These are phyloP conservation scores for Emys orbicularis DNA, from an alignment of 2,797 vertebrate genomes.

Conservation along the genomic window DNA sequence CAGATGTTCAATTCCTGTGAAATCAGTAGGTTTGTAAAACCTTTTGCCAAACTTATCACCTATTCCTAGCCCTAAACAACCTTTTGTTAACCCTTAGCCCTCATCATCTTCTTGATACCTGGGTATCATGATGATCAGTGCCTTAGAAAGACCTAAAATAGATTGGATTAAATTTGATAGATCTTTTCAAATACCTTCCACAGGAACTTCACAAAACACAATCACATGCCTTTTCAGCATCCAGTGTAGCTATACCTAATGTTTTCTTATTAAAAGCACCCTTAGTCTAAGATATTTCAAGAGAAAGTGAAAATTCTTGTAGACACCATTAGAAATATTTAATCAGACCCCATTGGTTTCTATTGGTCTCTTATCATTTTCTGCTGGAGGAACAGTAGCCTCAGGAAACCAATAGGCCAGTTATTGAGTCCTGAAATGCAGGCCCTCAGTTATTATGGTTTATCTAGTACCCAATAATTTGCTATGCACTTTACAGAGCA, in stretches of 20 bases:
- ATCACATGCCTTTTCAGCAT: neutral
- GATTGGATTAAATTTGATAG: neutral
- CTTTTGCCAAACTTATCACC: neutral
- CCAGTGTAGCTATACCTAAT: neutral
- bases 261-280: neutral
- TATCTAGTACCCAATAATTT: neutral
- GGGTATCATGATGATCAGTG: neutral
- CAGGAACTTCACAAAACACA: neutral
- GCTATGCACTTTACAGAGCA: neutral
- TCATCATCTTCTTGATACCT: neutral
- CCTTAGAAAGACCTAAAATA: neutral
- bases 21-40: no score
- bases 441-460: neutral
- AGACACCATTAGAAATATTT: neutral
- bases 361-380: neutral
- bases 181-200: neutral
- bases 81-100: neutral
- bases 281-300: neutral
- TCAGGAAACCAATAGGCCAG: neutral
- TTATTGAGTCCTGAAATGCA: neutral
- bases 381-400: neutral
- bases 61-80: rapidly evolving
- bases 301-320: neutral
- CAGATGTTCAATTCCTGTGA: neutral
- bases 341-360: neutral